Evolutionary conservation across 92 coral and sea anemone genomes (phyloP).

Genomic region (Diadumene lineata): DNA sequence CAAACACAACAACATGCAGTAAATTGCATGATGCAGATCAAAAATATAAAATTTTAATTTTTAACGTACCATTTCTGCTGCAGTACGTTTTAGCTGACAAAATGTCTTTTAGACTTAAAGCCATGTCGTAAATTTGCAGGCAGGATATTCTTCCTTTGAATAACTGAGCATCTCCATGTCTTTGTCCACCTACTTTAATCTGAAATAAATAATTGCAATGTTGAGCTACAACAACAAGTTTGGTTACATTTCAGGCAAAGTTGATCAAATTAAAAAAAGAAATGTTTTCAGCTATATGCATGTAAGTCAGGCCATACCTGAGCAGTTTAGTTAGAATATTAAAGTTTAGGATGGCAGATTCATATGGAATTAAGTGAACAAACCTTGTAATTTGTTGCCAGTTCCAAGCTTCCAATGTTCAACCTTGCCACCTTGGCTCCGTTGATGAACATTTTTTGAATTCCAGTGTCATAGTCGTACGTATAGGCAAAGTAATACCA

Average conservation of each 20-base stretch:
- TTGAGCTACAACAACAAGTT: too few species aligned
- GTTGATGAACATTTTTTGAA: constrained; percentile 8
- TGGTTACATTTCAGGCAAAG: too few species aligned
- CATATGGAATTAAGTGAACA: background rate
- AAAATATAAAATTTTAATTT: too few species aligned
- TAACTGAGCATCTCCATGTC: constrained; percentile 2
- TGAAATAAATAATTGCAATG: too few species aligned
- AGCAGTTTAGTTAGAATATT: too few species aligned
- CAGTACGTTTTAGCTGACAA: background rate
- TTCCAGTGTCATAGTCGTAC: constrained; percentile 17
- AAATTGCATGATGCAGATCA: too few species aligned
- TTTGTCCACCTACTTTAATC: constrained; percentile 3
- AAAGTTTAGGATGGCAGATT: too few species aligned
- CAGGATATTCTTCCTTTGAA: constrained; percentile 55
- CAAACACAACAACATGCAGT: too few species aligned
- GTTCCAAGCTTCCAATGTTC: constrained; percentile 14
- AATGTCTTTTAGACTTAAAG: constrained; percentile 25
- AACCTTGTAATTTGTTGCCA: constrained; percentile 30
- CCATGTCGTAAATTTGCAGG: constrained; percentile 43
- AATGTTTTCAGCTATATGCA: too few species aligned
- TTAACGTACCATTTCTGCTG: background rate
- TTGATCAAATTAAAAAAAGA: too few species aligned
- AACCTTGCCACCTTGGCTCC: constrained; percentile 1
- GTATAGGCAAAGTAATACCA: constrained; percentile 39
- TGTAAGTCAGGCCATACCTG: too few species aligned